These are phyloP conservation scores for Acridotheres tristis DNA, from an alignment of 2,797 vertebrate genomes.

Conservation along the genomic window DNA sequence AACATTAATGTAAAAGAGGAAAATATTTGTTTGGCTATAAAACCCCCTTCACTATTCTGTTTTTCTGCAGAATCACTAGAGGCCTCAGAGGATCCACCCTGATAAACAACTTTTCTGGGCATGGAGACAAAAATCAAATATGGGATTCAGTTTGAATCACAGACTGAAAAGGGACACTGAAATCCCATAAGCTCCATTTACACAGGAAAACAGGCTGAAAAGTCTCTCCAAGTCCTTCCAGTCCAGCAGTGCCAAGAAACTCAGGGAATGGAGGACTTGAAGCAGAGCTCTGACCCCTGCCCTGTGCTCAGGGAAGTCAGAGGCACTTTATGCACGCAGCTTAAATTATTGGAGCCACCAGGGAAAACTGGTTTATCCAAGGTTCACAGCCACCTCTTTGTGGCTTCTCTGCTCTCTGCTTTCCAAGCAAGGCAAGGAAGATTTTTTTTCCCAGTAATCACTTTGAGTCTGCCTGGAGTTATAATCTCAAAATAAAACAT, in stretches of 20 bases:
- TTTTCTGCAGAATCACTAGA: background rate
- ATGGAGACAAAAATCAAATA: background rate
- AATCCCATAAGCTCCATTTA: background rate
- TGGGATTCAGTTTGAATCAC: background rate
- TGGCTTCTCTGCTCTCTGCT: background rate
- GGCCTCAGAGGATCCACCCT: background rate
- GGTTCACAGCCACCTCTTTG: background rate
- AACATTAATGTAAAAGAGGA: background rate
- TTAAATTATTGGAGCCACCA: background rate
- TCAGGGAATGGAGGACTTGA: accelerated
- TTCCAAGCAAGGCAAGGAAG: background rate
- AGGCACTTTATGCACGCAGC: background rate
- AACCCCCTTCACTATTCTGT: background rate
- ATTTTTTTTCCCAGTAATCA: background rate
- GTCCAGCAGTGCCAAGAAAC: background rate
- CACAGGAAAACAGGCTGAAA: background rate
- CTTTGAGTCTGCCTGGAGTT: background rate
- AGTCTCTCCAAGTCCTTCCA: background rate
- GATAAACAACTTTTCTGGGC: background rate
- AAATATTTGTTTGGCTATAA: background rate
- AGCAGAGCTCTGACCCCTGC: accelerated
- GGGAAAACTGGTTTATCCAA: background rate
- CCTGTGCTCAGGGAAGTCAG: accelerated
- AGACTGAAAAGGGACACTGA: background rate
- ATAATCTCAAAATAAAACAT: background rate